phyloP scores from a whole-genome alignment of 2,113 vertebrate species.

The Pseudorasbora parva region DNA sequence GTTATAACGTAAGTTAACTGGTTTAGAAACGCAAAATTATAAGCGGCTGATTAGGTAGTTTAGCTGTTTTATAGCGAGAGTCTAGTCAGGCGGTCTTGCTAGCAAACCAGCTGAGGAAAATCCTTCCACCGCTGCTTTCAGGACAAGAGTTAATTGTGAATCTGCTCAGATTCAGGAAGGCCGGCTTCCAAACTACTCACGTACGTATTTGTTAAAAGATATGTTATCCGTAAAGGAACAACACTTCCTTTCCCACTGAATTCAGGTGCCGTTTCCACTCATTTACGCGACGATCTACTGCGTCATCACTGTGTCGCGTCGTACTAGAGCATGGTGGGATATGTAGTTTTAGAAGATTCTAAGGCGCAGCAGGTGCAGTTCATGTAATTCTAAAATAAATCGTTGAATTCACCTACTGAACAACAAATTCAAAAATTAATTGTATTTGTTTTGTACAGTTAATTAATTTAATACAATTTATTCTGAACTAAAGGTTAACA shows the following conservation, averaged over 20 bases:
- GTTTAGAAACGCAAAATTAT: background rate
- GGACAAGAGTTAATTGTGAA: background rate
- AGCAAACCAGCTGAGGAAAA: background rate
- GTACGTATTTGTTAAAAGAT: background rate
- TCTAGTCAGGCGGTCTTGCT: conserved; percentile 2
- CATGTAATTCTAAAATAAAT: background rate
- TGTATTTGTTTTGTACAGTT: background rate
- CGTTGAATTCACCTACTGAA: background rate
- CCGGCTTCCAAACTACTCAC: background rate
- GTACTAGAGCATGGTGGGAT: conserved; percentile 63
- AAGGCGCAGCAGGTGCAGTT: background rate
- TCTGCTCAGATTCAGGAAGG: background rate
- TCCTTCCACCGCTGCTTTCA: background rate
- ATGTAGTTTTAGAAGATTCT: conserved; percentile 20
- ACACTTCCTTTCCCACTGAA: conserved; percentile 58
- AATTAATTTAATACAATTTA: background rate
- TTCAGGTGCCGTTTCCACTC: conserved; percentile 14
- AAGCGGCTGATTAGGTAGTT: background rate
- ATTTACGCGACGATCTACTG: conserved; percentile 3
- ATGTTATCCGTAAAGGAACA: background rate
- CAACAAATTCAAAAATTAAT: no score
- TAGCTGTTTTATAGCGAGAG: background rate
- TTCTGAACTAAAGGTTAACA: background rate
- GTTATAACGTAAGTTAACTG: background rate
- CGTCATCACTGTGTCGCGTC: conserved; percentile 66